Evolutionary conservation across 2,113 vertebrate genomes (phyloP).

Genomic region (Solea senegalensis): DNA sequence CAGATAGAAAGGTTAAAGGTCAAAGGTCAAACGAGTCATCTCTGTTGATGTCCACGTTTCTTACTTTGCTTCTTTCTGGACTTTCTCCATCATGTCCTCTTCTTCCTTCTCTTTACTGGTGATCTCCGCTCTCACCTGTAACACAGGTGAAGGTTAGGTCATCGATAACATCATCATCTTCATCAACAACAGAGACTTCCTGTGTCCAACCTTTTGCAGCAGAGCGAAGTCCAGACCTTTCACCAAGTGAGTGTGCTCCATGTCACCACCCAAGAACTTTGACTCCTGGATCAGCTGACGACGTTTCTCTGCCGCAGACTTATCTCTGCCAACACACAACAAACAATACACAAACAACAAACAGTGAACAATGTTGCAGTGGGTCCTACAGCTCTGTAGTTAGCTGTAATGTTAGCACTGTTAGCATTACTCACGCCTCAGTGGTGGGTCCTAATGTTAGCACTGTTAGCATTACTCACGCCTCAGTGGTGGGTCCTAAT

Average conservation of each 20-base stretch:
- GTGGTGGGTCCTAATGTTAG: conserved; percentile 85
- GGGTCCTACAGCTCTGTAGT: too few species aligned
- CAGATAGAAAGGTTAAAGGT: conserved; percentile 4
- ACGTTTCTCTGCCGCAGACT: conserved; percentile 96
- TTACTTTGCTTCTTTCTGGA: conserved; percentile 97
- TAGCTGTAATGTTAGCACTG: neutral
- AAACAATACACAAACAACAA: too few species aligned
- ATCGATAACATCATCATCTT: neutral
- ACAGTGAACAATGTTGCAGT: too few species aligned
- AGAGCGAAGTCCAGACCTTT: conserved; percentile 98
- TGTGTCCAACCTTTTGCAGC: conserved; percentile 89
- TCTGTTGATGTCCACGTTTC: conserved; percentile 27
- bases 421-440: conserved; percentile 83
- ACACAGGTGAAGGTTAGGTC: conserved; percentile 1
- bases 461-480: too few species aligned
- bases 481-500: too few species aligned
- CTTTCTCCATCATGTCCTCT: conserved; percentile 97
- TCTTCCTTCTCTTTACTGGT: conserved; percentile 98
- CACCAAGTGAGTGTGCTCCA: conserved; percentile 99
- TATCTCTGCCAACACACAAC: conserved; percentile 80
- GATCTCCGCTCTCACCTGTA: conserved; percentile 96
- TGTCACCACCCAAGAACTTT: conserved; percentile 99
- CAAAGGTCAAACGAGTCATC: conserved; percentile 7
- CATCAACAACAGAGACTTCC: neutral
- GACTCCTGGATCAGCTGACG: conserved; percentile 98